A percentile compares a stretch with the other conserved stretches of the same genome.
phyloP scores from a whole-genome alignment of 2,888 invertebrate genomes.

The Salpingus planirostris region DNA sequence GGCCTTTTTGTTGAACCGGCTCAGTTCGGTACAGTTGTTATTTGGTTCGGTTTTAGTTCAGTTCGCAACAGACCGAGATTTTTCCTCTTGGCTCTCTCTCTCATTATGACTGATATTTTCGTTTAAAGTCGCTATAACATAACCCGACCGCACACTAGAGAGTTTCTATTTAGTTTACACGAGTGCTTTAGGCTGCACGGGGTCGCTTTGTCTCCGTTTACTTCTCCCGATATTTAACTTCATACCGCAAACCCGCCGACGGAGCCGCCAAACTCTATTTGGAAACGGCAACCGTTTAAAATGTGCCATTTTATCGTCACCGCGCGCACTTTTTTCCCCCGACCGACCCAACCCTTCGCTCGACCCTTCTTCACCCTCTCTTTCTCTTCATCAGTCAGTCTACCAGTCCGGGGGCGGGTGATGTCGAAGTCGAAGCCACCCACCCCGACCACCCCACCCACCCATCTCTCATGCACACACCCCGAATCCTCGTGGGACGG shows the following conservation, averaged over 20 bases:
- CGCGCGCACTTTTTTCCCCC: no score
- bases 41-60: neutral
- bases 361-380: no score
- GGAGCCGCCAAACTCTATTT: slow-evolving; percentile 26
- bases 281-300: slow-evolving; percentile 16
- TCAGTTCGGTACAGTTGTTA: no score
- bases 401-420: no score
- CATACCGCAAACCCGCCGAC: slow-evolving; percentile 30
- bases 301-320: slow-evolving; percentile 9
- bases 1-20: no score
- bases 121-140: slow-evolving; percentile 15
- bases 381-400: no score
- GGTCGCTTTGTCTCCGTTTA: slow-evolving; percentile 39
- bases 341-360: no score
- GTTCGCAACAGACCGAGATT: slow-evolving; percentile 7
- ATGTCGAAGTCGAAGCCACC: neutral
- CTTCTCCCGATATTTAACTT: slow-evolving; percentile 38
- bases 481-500: no score
- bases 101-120: slow-evolving; percentile 15
- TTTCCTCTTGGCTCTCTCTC: slow-evolving; percentile 11
- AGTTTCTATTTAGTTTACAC: slow-evolving; percentile 36
- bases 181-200: slow-evolving; percentile 34
- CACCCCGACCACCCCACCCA: neutral
- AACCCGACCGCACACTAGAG: slow-evolving; percentile 27
- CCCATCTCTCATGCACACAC: no score